phyloP scores from a whole-genome alignment of 2,113 vertebrate genomes.

The Pluvialis apricaria region DNA sequence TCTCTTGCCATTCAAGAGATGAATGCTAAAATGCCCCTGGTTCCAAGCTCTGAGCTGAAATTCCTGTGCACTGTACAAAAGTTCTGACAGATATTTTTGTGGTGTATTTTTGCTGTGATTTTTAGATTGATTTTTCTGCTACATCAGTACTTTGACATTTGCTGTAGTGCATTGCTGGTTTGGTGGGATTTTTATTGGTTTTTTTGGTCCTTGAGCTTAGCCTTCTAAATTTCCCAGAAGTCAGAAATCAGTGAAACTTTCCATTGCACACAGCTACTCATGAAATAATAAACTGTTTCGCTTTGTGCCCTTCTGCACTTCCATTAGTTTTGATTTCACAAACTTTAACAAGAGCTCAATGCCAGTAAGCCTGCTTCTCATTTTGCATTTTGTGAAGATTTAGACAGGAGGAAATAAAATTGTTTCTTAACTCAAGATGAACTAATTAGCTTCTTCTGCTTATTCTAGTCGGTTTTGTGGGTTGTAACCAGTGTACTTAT shows the following conservation, averaged over 20 bases:
- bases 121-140: neutral
- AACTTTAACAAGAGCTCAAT: neutral
- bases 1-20: neutral
- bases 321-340: neutral
- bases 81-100: neutral
- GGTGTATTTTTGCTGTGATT: neutral
- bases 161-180: neutral
- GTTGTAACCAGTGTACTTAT: neutral
- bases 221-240: neutral
- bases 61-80: neutral
- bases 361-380: neutral
- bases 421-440: neutral
- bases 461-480: neutral
- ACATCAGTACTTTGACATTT: neutral
- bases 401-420: neutral
- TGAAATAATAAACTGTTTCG: neutral
- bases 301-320: neutral
- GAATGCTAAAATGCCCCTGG: neutral
- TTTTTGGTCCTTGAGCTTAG: neutral
- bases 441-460: neutral
- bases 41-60: neutral
- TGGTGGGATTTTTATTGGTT: neutral
- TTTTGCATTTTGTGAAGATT: neutral
- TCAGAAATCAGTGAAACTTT: neutral
- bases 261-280: neutral